phyloP scores from a whole-genome alignment of 2,888 invertebrate species.

The Agonopterix heracliana region DNA sequence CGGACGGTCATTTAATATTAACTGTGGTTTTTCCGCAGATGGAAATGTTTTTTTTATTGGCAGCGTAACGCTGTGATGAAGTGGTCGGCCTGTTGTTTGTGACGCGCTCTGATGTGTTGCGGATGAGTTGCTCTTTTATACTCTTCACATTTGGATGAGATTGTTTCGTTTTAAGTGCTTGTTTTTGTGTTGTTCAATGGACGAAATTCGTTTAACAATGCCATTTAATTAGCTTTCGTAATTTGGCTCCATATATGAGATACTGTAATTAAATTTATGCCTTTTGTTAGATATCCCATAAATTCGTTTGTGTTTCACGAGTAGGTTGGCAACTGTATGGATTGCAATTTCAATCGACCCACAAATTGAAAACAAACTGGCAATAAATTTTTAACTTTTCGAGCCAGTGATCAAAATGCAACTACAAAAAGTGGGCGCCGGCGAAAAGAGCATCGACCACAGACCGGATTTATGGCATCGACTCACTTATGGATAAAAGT shows the following conservation, averaged over 20 bases:
- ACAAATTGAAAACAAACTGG: slow-evolving; percentile 57
- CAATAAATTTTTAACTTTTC: slow-evolving; percentile 69
- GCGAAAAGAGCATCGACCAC: slow-evolving; percentile 57
- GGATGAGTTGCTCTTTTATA: slow-evolving; percentile 63
- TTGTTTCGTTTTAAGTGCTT: slow-evolving; percentile 46
- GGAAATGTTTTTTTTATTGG: slow-evolving; percentile 69
- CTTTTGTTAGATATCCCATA: too few relatives aligned
- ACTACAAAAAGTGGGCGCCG: slow-evolving; percentile 59
- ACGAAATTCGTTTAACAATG: background rate
- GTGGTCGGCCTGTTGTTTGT: slow-evolving; percentile 67
- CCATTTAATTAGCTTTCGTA: background rate
- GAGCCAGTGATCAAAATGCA: slow-evolving; percentile 67
- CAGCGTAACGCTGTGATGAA: slow-evolving; percentile 68
- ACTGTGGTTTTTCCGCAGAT: slow-evolving; percentile 74
- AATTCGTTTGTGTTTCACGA: background rate
- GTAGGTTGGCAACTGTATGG: background rate
- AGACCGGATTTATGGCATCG: slow-evolving; percentile 63
- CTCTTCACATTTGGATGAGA: slow-evolving; percentile 48
- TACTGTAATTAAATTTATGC: too few relatives aligned
- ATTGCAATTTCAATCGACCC: slow-evolving; percentile 32
- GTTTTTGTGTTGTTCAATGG: slow-evolving; percentile 6
- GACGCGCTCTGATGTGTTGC: slow-evolving; percentile 63
- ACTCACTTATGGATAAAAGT: slow-evolving; percentile 40
- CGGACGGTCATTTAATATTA: slow-evolving; percentile 75
- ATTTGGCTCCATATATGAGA: too few relatives aligned